Base-by-base conservation (phyloP, 2,113 vertebrate genomes). In the Danionella cerebrum region DNA sequence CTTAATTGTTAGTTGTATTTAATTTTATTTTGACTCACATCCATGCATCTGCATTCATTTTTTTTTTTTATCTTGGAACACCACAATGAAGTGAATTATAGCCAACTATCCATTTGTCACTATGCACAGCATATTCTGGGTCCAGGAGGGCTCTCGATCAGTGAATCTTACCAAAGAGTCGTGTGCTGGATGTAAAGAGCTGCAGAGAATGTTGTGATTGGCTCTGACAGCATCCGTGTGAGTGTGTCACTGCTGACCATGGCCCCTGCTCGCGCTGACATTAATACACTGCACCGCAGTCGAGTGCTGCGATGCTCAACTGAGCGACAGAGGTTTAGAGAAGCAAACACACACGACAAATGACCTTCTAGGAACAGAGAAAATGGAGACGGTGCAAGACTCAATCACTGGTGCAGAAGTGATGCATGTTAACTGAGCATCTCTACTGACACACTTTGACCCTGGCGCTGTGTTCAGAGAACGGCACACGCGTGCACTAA, bases 351-450 rank as follows among this genome's bases (percentile, higher is more conserved):
- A 51, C 19, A 33, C 27, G 19, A 71, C 35, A 22, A 72, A 60
- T 48, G 48, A 55, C 63, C 47, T 48, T 25, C 24, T 13, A 2
- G 39, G 62, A 42, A 35, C 31, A 2, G 7, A 22, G 50, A 41
- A 55, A 16, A 65, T 48, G 44, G 48, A 64, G 31, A 16, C 8
- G 39, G 22, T 72, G n/a, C 45, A 51, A 62, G 48, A 51, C 53
- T 24, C 19, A 66, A 5, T 63, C 65, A 33, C 13, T 63, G 38
- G 67, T 39, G 35, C 69, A 51, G 44, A 71, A 45, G 69, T 60
- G 48, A 75, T 69, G 48, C 51, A 67, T 75, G 44, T 58, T 54
- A 67, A 14, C 48, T 48, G 44, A 47, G 50, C 25, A 58, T 53
- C 50, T 59, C 22, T 41, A 57, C 55, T 65, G 64, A 65, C 65